phyloP scores from a whole-genome alignment of 2,113 vertebrate species.

The Lonchura striata region DNA sequence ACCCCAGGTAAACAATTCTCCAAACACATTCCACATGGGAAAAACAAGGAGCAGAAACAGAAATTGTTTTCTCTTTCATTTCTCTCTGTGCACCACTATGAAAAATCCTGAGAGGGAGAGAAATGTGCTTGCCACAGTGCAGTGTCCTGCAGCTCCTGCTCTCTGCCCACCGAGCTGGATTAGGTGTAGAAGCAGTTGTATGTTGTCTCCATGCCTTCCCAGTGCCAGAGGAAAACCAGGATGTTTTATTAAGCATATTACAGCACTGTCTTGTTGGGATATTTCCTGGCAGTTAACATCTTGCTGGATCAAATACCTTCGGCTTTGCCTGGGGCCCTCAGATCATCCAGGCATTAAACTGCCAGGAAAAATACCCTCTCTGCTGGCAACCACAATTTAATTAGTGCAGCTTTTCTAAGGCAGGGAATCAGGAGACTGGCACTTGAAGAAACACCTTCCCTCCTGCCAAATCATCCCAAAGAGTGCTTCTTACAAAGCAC shows the following conservation, averaged over 20 bases:
- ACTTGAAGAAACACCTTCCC: slow-evolving; percentile 9
- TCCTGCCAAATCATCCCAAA: not conserved
- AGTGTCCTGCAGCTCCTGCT: not conserved
- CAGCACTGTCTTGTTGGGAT: not conserved
- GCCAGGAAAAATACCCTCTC: slow-evolving; percentile 25
- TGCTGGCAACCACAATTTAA: not conserved
- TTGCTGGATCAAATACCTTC: slow-evolving; percentile 15
- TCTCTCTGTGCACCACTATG: too few relatives aligned
- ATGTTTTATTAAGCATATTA: not conserved
- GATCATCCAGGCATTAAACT: not conserved
- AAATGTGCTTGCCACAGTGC: too few relatives aligned
- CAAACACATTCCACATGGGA: too few relatives aligned
- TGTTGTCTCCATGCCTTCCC: not conserved
- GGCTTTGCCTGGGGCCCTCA: slow-evolving; percentile 10
- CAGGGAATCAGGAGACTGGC: not conserved
- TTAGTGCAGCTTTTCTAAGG: not conserved
- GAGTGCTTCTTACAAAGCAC: not conserved
- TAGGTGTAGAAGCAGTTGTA: not conserved
- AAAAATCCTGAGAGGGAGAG: too few relatives aligned
- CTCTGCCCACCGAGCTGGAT: rapidly evolving
- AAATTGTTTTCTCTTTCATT: too few relatives aligned
- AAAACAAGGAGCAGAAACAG: too few relatives aligned
- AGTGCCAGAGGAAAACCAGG: not conserved
- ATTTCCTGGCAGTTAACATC: slow-evolving; percentile 34
- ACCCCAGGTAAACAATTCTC: too few relatives aligned